phyloP scores from a whole-genome alignment of 2,888 invertebrate species.

The Dolichopus griseipennis region DNA sequence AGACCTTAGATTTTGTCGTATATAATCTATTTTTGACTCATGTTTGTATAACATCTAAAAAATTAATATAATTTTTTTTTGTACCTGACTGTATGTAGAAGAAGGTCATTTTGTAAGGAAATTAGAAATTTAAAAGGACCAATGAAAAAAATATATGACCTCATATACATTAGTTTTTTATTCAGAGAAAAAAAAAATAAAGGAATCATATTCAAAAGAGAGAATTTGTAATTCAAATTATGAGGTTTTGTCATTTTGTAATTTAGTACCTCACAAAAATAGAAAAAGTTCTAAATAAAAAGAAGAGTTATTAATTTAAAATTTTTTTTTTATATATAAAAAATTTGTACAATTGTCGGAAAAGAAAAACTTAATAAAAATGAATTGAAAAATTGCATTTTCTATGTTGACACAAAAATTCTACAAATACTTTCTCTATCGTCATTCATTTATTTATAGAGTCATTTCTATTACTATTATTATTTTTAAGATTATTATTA shows the following conservation, averaged over 20 bases:
- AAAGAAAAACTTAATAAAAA: neutral
- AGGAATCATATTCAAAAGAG: neutral
- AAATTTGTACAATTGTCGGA: neutral
- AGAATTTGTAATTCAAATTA: slow-evolving; percentile 3
- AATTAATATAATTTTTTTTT: too few species aligned
- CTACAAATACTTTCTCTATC: too few species aligned
- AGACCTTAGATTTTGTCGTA: too few species aligned
- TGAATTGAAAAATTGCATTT: neutral
- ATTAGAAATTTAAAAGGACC: too few species aligned
- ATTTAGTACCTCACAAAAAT: neutral
- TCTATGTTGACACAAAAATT: neutral
- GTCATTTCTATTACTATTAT: neutral
- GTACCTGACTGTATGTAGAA: too few species aligned
- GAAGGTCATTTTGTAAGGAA: too few species aligned
- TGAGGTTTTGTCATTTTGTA: slow-evolving; percentile 6
- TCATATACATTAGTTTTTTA: too few species aligned
- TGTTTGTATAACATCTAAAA: too few species aligned
- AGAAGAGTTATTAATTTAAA: neutral
- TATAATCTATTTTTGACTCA: too few species aligned
- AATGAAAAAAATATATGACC: too few species aligned
- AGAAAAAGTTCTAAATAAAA: neutral
- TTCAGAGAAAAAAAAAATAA: too few species aligned
- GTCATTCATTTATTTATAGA: neutral
- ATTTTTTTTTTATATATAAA: neutral
- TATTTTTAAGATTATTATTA: neutral